Conservation (phyloP, 2,113 vertebrate genomes). For the Pyxicephalus adspersus region DNA sequence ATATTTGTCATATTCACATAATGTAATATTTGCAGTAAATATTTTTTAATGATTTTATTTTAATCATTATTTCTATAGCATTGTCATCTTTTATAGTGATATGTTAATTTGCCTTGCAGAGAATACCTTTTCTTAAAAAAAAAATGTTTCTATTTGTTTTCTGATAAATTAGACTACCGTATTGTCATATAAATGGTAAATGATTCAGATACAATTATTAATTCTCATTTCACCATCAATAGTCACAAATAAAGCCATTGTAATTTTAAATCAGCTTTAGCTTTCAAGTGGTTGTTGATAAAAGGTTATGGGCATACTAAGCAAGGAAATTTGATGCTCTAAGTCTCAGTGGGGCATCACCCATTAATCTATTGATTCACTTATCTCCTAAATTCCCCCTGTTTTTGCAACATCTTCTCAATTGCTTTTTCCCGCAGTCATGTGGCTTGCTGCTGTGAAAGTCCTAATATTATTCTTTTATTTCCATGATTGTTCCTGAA, state of each 20-base stretch:
- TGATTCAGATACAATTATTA: constrained; percentile 16
- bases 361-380: constrained; percentile 53
- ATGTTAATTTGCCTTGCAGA: too few species aligned
- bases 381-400: constrained; percentile 30
- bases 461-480: constrained; percentile 30
- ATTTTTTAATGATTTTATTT: too few species aligned
- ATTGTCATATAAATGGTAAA: neutral
- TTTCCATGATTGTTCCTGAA: constrained; percentile 23
- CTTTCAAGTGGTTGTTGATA: neutral
- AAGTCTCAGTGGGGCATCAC: constrained; percentile 50
- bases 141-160: neutral
- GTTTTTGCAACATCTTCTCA: constrained; percentile 48
- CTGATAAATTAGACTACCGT: neutral
- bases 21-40: too few species aligned
- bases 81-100: too few species aligned
- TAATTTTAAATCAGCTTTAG: constrained; percentile 12
- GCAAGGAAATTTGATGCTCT: constrained; percentile 47
- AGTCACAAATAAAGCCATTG: constrained; percentile 31
- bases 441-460: constrained; percentile 44
- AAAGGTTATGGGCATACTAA: constrained; percentile 29
- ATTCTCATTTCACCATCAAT: constrained; percentile 20
- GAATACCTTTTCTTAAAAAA: too few species aligned
- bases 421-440: constrained; percentile 47
- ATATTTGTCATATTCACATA: too few species aligned
- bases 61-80: too few species aligned